A percentile compares a stretch with the other conserved stretches of the same genome.
These are phyloP conservation scores for Tetheella fluctuosa DNA, from an alignment of 2,888 invertebrate species.

Conservation along the genomic window DNA sequence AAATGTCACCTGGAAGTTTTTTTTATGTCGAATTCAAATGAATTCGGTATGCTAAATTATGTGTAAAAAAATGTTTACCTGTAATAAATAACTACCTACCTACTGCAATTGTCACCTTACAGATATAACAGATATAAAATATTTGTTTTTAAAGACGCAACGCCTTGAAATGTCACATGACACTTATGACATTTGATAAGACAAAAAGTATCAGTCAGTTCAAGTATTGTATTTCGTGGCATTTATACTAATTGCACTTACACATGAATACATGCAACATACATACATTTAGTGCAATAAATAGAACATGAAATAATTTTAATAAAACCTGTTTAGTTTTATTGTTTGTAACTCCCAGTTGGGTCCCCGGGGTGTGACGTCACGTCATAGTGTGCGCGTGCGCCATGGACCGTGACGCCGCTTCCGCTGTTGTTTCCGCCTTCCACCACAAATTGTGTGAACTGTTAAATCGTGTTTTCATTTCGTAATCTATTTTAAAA, in stretches of 20 bases:
- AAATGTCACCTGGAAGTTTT: conserved; percentile 23
- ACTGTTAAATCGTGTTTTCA: conserved; percentile 67
- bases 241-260: not conserved
- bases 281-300: conserved; percentile 1
- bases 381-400: conserved; percentile 66
- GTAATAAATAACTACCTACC: not conserved
- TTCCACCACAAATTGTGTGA: conserved; percentile 73
- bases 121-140: conserved; percentile 18
- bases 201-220: conserved; percentile 40
- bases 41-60: conserved; percentile 13
- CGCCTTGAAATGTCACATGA: conserved; percentile 59
- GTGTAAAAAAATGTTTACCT: conserved; percentile 7
- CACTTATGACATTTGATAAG: conserved; percentile 50
- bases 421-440: conserved; percentile 80
- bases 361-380: conserved; percentile 61
- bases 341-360: conserved; percentile 31
- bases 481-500: conserved; percentile 53
- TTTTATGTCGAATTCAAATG: conserved; percentile 9
- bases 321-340: conserved; percentile 32
- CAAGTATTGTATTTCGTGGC: conserved; percentile 37
- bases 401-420: conserved; percentile 73
- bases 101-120: not conserved
- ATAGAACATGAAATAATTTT: not conserved
- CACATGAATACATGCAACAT: not conserved
- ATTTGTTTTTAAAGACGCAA: conserved; percentile 39